phyloP scores from a whole-genome alignment of 2,888 invertebrate genomes.

The Trissoscelio sp. region DNA sequence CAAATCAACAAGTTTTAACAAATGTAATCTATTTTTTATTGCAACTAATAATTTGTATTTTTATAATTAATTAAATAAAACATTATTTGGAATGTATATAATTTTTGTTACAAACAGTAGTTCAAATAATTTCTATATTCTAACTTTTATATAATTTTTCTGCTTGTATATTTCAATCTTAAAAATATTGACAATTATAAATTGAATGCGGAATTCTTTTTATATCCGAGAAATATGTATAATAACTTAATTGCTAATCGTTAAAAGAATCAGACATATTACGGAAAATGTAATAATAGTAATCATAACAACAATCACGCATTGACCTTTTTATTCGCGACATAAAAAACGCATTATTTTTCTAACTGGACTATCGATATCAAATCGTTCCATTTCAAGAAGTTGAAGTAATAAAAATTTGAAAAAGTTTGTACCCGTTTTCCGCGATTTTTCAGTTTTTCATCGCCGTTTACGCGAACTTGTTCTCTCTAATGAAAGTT shows the following conservation, averaged over 20 bases:
- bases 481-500: constrained; percentile 53
- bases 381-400: constrained; percentile 48
- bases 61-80: not conserved
- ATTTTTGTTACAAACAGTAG: too few species aligned
- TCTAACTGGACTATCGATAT: constrained; percentile 47
- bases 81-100: too few species aligned
- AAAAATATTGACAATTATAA: too few species aligned
- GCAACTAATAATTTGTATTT: not conserved
- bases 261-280: constrained; percentile 9
- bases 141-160: too few species aligned
- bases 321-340: constrained; percentile 21
- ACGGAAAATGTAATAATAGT: constrained; percentile 38
- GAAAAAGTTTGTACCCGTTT: constrained; percentile 61
- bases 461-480: constrained; percentile 34
- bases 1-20: constrained; percentile 23
- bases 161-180: too few species aligned
- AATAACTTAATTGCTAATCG: constrained; percentile 14
- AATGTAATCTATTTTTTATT: not conserved
- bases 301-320: constrained; percentile 37
- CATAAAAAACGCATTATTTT: constrained; percentile 43
- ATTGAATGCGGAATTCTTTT: too few species aligned
- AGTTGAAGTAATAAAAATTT: constrained; percentile 56
- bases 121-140: too few species aligned
- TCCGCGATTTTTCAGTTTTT: constrained; percentile 55
- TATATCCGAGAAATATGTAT: too few species aligned